phyloP scores from a whole-genome alignment of 2,797 vertebrate species.

The Chaunax sp. region DNA sequence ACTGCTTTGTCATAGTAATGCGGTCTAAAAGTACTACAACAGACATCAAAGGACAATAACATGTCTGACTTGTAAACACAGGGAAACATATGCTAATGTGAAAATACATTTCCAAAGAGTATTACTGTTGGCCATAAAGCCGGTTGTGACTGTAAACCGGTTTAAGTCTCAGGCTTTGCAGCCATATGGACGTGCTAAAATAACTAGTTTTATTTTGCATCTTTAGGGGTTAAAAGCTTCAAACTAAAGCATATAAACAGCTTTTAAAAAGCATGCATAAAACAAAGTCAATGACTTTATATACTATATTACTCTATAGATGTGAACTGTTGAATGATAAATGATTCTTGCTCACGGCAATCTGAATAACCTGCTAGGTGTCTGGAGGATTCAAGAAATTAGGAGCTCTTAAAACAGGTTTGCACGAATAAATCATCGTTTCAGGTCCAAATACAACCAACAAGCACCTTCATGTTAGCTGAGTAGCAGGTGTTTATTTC shows the following conservation, averaged over 20 bases:
- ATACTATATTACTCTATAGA: not conserved
- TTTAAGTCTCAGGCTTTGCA: not conserved
- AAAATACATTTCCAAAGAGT: not conserved
- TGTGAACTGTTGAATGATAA: not conserved
- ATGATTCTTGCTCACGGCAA: slow-evolving; percentile 3
- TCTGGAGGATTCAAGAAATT: slow-evolving; percentile 35
- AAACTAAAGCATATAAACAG: too few relatives aligned
- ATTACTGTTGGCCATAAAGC: not conserved
- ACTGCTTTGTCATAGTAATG: slow-evolving; percentile 10
- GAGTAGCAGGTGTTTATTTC: slow-evolving; percentile 62
- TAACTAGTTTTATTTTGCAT: not conserved
- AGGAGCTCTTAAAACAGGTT: slow-evolving; percentile 29
- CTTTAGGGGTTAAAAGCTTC: not conserved
- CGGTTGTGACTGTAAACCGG: too few relatives aligned
- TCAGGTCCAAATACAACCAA: slow-evolving; percentile 37
- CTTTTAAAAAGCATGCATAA: too few relatives aligned
- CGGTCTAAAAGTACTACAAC: not conserved
- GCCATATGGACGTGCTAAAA: not conserved
- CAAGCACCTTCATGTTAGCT: slow-evolving; percentile 62
- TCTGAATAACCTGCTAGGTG: slow-evolving; percentile 12
- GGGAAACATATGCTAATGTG: not conserved
- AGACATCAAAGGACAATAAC: not conserved
- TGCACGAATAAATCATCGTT: slow-evolving; percentile 22
- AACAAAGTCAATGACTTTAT: not conserved
- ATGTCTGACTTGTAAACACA: not conserved